Base-by-base conservation (phyloP, 2,113 vertebrate species). In the Brachypteracias leptosomus region DNA sequence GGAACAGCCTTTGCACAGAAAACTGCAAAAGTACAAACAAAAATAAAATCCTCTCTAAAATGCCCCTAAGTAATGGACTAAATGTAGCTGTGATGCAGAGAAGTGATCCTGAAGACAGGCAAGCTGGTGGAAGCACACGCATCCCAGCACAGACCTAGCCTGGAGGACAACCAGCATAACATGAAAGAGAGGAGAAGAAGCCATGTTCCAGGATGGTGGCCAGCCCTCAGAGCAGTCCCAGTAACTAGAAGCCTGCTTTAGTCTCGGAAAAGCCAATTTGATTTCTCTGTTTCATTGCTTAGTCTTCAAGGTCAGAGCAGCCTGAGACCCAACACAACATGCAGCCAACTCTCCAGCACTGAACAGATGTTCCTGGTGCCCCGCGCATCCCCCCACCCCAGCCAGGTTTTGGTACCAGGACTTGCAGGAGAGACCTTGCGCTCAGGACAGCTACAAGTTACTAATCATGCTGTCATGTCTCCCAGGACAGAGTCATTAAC, bases 291-390 rank as follows among this genome's bases (percentile, higher is more conserved):
- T 71, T 87, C 65, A 19, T 52, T 46, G 38, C 16, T 71, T 47
- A 51, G 20, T 7, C 36, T 77, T 31, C 40, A 86, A 72, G 28
- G 10, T 58, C 35, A 70, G 57, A 55, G 42, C 38, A 67, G 28
- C 25, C 29, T 40, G n/a, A 67, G 46, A 26, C 21, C 38, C 29
- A 40, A 36, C 4, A 11, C 0, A 0, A 31, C 3, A 0, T 24
- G 49, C 1, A 0, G 29, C 16, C 1, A 0, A 25, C 29, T 25
- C 28, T 71, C 46, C 46, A 25, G 58, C 62, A 47, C 16, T 0
- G 3, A 26, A 40, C 3, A 0, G 33, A 33, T 22, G 40, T 47
- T 36, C 33, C 57, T 25, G 11, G 25, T 58, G 49, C 13, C 15
- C 57, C 62, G 10, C 3, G 25, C 38, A 71, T 7, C 3, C 62